These are phyloP conservation scores for Leptinotarsa lineolata DNA, from an alignment of 1,140 invertebrate genomes.

Conservation along the genomic window DNA sequence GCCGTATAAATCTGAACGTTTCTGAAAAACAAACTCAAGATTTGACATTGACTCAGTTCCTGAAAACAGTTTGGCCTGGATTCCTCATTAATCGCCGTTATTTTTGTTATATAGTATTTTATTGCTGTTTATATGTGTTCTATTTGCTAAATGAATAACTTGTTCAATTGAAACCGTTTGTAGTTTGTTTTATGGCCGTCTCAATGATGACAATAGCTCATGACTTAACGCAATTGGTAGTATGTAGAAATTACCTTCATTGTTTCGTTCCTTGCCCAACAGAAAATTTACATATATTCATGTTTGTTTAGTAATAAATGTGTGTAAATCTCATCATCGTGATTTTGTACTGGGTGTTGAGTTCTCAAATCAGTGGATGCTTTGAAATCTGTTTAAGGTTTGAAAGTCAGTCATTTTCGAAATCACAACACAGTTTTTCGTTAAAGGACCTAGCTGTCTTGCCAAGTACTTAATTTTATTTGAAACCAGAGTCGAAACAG, in stretches of 20 bases:
- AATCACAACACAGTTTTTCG: too few relatives aligned
- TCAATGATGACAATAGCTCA: not conserved
- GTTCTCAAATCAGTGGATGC: too few relatives aligned
- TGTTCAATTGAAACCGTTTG: not conserved
- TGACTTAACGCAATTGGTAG: not conserved
- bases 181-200: too few relatives aligned
- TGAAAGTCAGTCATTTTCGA: too few relatives aligned
- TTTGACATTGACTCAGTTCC: not conserved
- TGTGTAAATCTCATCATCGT: constrained; percentile 3
- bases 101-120: not conserved
- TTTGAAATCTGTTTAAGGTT: too few relatives aligned
- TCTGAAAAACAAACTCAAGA: not conserved
- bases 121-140: not conserved
- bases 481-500: too few relatives aligned
- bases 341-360: too few relatives aligned
- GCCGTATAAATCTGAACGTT: too few relatives aligned
- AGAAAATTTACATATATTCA: constrained; percentile 4
- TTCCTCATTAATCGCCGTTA: not conserved
- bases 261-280: not conserved
- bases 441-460: too few relatives aligned
- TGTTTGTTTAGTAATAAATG: constrained; percentile 1
- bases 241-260: constrained; percentile 6
- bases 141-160: not conserved
- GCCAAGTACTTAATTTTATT: too few relatives aligned
- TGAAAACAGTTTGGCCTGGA: not conserved